Percentiles rank a stretch among this genome's conserved stretches.
Conservation (phyloP, 2,888 invertebrate species). For the Phragmatobia fuliginosa region DNA sequence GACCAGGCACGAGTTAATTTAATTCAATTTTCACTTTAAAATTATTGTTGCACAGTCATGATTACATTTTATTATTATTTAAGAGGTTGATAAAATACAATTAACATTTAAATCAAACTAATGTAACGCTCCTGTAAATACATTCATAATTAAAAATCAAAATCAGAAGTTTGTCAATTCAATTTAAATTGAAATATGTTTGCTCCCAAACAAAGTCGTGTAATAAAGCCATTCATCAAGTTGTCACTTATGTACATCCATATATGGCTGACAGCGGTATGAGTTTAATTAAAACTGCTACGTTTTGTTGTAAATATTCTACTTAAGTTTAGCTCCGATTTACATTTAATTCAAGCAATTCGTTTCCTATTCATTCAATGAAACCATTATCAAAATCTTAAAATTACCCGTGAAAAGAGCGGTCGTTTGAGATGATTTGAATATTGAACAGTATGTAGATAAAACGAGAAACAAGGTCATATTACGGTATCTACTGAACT, state of each 20-base stretch:
- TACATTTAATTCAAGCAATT: neutral
- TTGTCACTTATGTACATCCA: neutral
- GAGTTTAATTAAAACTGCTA: neutral
- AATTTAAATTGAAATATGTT: neutral
- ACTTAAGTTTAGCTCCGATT: neutral
- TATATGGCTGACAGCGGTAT: neutral
- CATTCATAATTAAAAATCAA: neutral
- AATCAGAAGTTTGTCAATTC: neutral
- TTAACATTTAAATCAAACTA: too few species aligned
- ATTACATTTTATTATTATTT: too few species aligned
- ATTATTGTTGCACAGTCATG: too few species aligned
- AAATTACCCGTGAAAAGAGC: slow-evolving; percentile 26
- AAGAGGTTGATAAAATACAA: too few species aligned
- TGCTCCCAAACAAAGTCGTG: neutral
- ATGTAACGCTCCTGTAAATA: neutral
- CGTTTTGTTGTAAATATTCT: neutral
- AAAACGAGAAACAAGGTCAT: slow-evolving; percentile 48
- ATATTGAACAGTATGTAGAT: slow-evolving; percentile 36
- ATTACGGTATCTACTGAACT: slow-evolving; percentile 70
- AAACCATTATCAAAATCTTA: slow-evolving; percentile 23
- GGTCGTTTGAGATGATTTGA: slow-evolving; percentile 36
- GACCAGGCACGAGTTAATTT: too few species aligned
- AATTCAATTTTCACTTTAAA: too few species aligned
- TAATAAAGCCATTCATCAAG: neutral
- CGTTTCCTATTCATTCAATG: slow-evolving; percentile 15